phyloP scores from a whole-genome alignment of 2,797 vertebrate genomes.

The Vespertilio murinus region DNA sequence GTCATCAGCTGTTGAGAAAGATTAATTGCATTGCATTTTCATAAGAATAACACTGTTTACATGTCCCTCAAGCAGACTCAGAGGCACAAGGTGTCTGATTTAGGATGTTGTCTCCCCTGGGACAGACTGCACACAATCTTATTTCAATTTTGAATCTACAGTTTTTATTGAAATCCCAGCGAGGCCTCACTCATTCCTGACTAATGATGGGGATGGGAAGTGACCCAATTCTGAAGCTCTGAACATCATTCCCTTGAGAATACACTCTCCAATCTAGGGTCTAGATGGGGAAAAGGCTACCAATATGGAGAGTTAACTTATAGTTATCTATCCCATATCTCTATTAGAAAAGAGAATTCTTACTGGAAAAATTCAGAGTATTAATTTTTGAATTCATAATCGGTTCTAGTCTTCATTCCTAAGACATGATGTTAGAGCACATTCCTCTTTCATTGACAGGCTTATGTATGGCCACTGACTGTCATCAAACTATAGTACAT shows the following conservation, averaged over 20 bases:
- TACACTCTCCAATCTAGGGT: not conserved
- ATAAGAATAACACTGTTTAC: not conserved
- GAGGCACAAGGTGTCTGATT: slow-evolving; percentile 40
- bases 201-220: slow-evolving; percentile 65
- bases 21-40: slow-evolving; percentile 59
- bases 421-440: not conserved
- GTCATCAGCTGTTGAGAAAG: not conserved
- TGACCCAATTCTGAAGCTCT: slow-evolving; percentile 71
- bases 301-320: not conserved
- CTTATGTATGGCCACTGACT: not conserved
- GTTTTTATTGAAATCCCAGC: slow-evolving; percentile 65
- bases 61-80: slow-evolving; percentile 45
- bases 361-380: not conserved
- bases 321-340: not conserved
- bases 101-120: slow-evolving; percentile 14
- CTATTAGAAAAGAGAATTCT: not conserved
- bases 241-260: slow-evolving; percentile 57
- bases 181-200: slow-evolving; percentile 53
- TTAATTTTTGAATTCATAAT: not conserved
- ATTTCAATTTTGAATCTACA: slow-evolving; percentile 55
- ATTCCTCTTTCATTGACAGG: not conserved
- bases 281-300: not conserved
- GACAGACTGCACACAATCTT: slow-evolving; percentile 43
- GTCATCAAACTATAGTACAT: not conserved
- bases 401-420: slow-evolving; percentile 5